Conservation (phyloP, 2,797 vertebrate species). For the Xenops minutus region DNA sequence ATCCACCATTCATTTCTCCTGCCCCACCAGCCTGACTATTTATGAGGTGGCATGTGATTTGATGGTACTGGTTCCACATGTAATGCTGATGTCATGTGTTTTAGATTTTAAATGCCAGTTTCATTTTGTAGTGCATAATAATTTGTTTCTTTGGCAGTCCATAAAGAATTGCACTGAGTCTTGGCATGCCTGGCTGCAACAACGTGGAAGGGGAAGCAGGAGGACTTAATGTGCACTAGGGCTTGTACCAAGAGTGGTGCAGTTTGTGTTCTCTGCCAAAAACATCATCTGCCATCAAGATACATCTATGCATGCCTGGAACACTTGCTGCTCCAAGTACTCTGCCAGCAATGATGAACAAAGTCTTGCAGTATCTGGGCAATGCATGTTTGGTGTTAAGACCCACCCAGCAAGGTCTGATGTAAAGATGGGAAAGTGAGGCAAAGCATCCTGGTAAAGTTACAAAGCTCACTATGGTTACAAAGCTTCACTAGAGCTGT, state of each 20-base stretch:
- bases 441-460: neutral
- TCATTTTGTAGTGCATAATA: slow-evolving; percentile 67
- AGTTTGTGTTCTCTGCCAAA: neutral
- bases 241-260: neutral
- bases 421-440: neutral
- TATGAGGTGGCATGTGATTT: slow-evolving; percentile 69
- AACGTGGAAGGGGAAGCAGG: neutral
- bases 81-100: slow-evolving; percentile 74
- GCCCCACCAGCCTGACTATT: slow-evolving; percentile 60
- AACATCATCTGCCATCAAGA: neutral
- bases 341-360: neutral
- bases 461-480: neutral
- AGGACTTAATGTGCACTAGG: neutral
- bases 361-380: neutral
- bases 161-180: slow-evolving; percentile 44
- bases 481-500: neutral
- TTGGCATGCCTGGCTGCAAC: neutral
- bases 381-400: neutral
- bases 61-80: slow-evolving; percentile 66
- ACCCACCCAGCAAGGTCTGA: neutral
- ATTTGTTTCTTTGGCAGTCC: slow-evolving; percentile 67
- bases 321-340: neutral
- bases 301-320: neutral
- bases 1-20: slow-evolving; percentile 50
- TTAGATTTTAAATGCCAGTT: slow-evolving; percentile 71